A percentile compares a stretch with the other conserved stretches of the same genome.
These are phyloP conservation scores for Pachyuromys duprasi DNA, from an alignment of 2,797 vertebrate species.

Conservation along the genomic window DNA sequence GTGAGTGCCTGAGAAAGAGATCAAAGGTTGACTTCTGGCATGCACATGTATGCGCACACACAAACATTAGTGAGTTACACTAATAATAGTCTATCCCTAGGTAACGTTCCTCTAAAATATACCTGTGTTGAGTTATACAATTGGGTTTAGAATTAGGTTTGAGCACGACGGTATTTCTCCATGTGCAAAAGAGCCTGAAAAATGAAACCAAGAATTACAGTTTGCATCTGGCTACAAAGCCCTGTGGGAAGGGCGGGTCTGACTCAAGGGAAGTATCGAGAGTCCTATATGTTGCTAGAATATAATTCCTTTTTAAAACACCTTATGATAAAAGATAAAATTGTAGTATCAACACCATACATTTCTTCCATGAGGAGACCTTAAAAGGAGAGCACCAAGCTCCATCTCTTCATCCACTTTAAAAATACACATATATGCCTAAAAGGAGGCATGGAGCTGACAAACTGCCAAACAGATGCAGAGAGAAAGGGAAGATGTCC, in stretches of 20 bases:
- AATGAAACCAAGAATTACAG: background rate
- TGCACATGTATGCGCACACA: background rate
- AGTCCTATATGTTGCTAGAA: background rate
- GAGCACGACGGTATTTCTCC: background rate
- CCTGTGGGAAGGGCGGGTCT: background rate
- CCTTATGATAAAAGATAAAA: background rate
- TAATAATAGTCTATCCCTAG: conserved; percentile 25
- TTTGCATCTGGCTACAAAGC: conserved; percentile 32
- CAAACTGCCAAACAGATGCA: conserved; percentile 67
- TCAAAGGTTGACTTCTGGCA: background rate
- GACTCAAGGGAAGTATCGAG: background rate
- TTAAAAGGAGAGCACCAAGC: conserved; percentile 2
- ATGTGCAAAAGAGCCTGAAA: conserved; percentile 6
- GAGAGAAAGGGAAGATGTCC: conserved; percentile 49
- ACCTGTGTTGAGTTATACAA: background rate
- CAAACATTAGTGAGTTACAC: background rate
- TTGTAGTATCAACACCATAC: background rate
- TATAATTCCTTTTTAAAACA: background rate
- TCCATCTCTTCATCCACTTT: conserved; percentile 40
- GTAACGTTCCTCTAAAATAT: background rate
- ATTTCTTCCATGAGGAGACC: conserved; percentile 5
- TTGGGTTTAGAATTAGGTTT: background rate
- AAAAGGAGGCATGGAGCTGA: conserved; percentile 21
- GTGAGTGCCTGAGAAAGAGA: background rate
- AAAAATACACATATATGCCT: conserved; percentile 48